phyloP scores from a whole-genome alignment of 2,888 invertebrate genomes.

The Sphinx pinastri region DNA sequence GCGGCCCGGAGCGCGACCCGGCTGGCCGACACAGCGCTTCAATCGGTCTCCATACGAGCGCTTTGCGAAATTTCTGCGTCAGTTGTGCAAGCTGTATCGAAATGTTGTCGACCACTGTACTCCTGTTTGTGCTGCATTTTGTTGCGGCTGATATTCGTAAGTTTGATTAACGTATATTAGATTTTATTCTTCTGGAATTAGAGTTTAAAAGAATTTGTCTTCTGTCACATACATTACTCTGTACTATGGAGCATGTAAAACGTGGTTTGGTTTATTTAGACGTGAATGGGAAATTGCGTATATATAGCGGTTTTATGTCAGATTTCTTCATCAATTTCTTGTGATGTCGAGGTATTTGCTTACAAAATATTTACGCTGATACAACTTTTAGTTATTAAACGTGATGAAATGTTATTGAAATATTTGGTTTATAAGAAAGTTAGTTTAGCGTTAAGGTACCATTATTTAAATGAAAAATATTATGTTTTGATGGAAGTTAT shows the following conservation, averaged over 20 bases:
- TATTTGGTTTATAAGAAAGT: background rate
- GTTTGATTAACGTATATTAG: slow-evolving; percentile 39
- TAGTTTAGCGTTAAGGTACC: background rate
- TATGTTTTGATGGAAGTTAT: background rate
- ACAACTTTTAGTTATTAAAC: slow-evolving; percentile 13
- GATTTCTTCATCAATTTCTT: slow-evolving; percentile 14
- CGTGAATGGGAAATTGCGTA: background rate
- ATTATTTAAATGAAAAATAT: too few species aligned
- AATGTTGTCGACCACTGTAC: slow-evolving; percentile 64
- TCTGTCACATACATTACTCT: background rate
- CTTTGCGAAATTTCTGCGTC: slow-evolving; percentile 53
- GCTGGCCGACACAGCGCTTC: slow-evolving; percentile 62
- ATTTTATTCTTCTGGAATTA: too few species aligned
- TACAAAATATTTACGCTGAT: slow-evolving; percentile 22
- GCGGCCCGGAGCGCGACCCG: slow-evolving; percentile 68
- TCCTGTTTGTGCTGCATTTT: slow-evolving; percentile 66
- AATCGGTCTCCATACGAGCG: slow-evolving; percentile 47
- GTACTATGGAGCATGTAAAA: background rate
- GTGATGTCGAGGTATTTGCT: slow-evolving; percentile 13
- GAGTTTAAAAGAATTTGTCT: background rate
- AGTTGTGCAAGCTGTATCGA: slow-evolving; percentile 60
- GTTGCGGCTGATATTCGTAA: slow-evolving; percentile 76
- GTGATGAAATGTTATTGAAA: background rate
- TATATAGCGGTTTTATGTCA: background rate
- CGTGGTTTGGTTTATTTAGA: background rate